Evolutionary conservation across 2,113 vertebrate species (phyloP), one percentile per base, ranked within the genome.

Genomic region (Oryzias melastigma): DNA sequence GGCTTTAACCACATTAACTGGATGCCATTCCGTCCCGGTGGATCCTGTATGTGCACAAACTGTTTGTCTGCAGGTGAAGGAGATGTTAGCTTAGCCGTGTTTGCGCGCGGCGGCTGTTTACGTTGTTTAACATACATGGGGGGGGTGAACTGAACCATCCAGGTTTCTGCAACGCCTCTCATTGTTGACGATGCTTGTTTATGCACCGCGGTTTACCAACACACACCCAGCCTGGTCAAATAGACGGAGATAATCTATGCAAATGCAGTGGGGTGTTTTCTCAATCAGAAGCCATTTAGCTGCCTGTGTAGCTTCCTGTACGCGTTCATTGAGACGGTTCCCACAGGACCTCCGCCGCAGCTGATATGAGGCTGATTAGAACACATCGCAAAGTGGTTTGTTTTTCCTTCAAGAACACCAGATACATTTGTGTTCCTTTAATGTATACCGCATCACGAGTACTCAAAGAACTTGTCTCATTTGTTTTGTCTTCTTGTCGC

Each of bases 191-290:
- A 14, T 72, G 63, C 35, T 63, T 85, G 47, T 89, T 84, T 81
- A 71, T 75, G 4, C n/a, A 49, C 62, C 19, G 27, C 27, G 58
- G 69, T 73, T 81, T 56, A 73, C 79, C 71, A 71, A 81, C 81
- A 85, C 81, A 85, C 75, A 81, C 65, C 15, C 87, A 58, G 84
- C 78, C 88, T 89, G 88, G 81, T 86, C 86, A 88, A 88, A 88
- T 77, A 89, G 52, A 70, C 46, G 13, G 62, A 71, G 81, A 87
- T 89, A 86, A 86, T 85, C 71, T 73, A 83, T 85, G 83, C 76
- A 85, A 87, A 87, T 81, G 74, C 42, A 60, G 75, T 77, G 19
- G 52, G 18, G 62, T 74, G 75, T 71, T 82, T 84, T 75, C 77
- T 77, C 77, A 78, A 85, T 89, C 76, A 87, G 70, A 84, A 79